Base-by-base conservation (phyloP, 2,888 invertebrate species). In the Dorcus hopei region DNA sequence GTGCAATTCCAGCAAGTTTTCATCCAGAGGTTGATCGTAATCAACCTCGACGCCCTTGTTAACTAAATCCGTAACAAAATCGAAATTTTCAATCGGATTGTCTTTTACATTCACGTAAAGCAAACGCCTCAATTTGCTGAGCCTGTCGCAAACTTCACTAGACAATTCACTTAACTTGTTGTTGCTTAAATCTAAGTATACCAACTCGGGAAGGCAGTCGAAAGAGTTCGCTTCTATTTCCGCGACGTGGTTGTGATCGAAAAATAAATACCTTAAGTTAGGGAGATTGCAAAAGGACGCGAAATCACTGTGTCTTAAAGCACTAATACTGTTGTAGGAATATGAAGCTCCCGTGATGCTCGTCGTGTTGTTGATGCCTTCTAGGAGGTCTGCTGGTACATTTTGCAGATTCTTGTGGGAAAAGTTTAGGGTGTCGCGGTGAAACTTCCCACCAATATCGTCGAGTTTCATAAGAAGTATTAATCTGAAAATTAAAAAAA, bases 261-360 rank as follows among this genome's bases (percentile, higher is more conserved):
- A 59, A 38, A 55, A 59, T 52, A 59, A n/a, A 38, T 59, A 59
- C 52, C 42, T 38, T 6, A 52, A 14, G 42, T 59, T 59, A 7
- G 55, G 52, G 49, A 55, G 54, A 3, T 48, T 38, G 9, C 51
- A 50, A 38, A 59, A 52, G 19, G 38, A 23, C 11, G 48, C 38
- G 9, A 59, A 55, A 42, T 59, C 59, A 41, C 39, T 23, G 11
- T 16, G 9, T 48, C 16, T 52, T 38, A 59, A 43, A 9, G 14
- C 48, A 9, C 40, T 38, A 26, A 59, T 38, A 38, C 19, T 48
- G 33, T 59, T 59, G 26, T 59, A 54, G 47, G 59, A 55, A 39
- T 55, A 59, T 8, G 54, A 42, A 16, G 54, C 55, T 52, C 49
- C 52, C 5, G 59, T 59, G 16, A 55, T 38, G 45, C 14, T 38